These are phyloP conservation scores for Cyrtorhinus lividipennis DNA, from an alignment of 1,140 invertebrate genomes.

Conservation along the genomic window DNA sequence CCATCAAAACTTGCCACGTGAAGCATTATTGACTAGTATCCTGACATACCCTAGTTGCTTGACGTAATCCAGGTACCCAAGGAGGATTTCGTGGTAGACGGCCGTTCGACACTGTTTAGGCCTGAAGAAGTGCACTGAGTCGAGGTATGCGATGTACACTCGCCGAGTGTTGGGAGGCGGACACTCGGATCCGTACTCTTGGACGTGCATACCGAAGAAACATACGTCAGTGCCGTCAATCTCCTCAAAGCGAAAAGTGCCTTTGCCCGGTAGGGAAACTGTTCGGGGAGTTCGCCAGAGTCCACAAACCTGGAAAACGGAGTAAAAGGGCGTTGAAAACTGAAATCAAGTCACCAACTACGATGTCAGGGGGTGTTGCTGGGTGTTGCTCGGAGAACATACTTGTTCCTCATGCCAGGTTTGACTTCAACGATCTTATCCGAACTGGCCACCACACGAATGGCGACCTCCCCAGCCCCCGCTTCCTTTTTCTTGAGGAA, in stretches of 20 bases:
- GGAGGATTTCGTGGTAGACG: constrained; percentile 98
- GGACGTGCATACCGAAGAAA: constrained; percentile 99
- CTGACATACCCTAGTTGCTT: constrained; percentile 82
- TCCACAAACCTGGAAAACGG: constrained; percentile 76
- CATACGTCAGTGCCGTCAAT: constrained; percentile 97
- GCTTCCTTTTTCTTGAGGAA: constrained; percentile 96
- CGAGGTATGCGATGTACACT: constrained; percentile 98
- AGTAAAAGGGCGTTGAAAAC: not conserved
- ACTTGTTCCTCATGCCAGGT: constrained; percentile 80
- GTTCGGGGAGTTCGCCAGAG: constrained; percentile 69
- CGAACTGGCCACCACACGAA: constrained; percentile 91
- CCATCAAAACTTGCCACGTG: too few species aligned
- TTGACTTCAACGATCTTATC: constrained; percentile 98
- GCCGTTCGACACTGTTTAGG: constrained; percentile 92
- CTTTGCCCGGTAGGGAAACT: constrained; percentile 95
- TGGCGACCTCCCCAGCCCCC: constrained; percentile 90
- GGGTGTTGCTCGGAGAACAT: constrained; percentile 16
- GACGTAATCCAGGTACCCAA: constrained; percentile 97
- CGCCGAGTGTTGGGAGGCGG: constrained; percentile 86
- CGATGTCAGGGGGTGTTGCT: not conserved
- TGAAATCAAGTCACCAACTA: not conserved
- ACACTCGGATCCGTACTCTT: constrained; percentile 97
- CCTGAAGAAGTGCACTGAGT: constrained; percentile 99
- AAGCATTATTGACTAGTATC: too few species aligned
- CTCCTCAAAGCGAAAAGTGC: constrained; percentile 99